Conservation (phyloP, 2,113 vertebrate species). For the Polypterus senegalus region DNA sequence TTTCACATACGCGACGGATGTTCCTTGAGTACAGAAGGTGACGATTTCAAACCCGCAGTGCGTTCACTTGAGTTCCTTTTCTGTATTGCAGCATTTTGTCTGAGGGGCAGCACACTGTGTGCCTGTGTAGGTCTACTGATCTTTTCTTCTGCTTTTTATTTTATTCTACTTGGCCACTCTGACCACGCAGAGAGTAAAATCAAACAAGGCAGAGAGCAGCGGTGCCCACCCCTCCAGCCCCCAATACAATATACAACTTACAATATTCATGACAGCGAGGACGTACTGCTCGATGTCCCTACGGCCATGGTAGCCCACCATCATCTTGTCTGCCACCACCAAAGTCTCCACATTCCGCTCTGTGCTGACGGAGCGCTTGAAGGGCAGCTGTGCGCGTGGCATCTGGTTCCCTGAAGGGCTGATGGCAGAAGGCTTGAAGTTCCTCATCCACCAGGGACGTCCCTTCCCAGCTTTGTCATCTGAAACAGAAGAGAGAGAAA, state of each 20-base stretch:
- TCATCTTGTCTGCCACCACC: conserved; percentile 96
- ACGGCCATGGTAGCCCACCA: conserved; percentile 94
- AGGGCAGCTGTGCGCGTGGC: conserved; percentile 71
- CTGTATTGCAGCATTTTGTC: no score
- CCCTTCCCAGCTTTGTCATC: conserved; percentile 88
- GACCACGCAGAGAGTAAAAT: no score
- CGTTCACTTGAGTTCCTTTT: no score
- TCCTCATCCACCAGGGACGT: conserved; percentile 77
- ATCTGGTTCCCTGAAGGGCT: conserved; percentile 57
- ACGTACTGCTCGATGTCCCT: conserved; percentile 96
- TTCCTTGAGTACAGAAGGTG: no score
- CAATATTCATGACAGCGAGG: conserved; percentile 98
- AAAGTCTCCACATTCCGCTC: conserved; percentile 95
- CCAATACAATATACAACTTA: conserved; percentile 69
- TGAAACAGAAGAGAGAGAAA: conserved; percentile 24
- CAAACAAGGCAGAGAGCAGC: no score
- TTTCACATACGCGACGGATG: no score
- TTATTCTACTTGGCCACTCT: no score
- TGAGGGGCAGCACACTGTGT: no score
- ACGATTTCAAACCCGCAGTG: no score
- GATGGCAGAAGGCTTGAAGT: conserved; percentile 65
- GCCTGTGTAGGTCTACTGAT: no score
- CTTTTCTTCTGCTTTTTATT: no score
- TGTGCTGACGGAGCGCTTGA: conserved; percentile 84
- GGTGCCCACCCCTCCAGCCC: no score